Percentiles rank a stretch among this genome's conserved stretches.
Evolutionary conservation across 2,797 vertebrate species (phyloP).

Genomic region (Delichon dasypus): DNA sequence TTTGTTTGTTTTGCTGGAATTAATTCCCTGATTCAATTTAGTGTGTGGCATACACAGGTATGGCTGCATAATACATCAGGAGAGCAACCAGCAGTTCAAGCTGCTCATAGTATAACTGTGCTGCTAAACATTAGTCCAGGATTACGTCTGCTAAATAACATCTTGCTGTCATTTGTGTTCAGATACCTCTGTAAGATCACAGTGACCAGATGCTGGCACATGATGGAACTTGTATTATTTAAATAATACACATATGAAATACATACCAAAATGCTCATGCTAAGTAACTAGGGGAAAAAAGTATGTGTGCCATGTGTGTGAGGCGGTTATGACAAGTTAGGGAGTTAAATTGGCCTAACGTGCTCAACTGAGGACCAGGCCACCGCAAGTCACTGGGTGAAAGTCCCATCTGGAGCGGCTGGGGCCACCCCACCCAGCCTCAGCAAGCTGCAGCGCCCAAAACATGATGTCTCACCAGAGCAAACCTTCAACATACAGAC

Average conservation of each 20-base stretch:
- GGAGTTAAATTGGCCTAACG: not conserved
- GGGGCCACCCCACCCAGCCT: not conserved
- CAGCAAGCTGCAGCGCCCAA: not conserved
- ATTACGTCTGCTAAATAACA: not conserved
- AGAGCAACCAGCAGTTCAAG: not conserved
- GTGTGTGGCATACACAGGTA: not conserved
- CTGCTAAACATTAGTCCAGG: not conserved
- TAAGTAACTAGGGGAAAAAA: not conserved
- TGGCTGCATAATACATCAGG: not conserved
- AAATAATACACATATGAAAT: not conserved
- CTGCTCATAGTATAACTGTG: not conserved
- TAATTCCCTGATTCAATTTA: not conserved
- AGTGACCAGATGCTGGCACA: not conserved
- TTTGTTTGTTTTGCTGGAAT: not conserved
- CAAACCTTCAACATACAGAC: not conserved
- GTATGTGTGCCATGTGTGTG: fast-evolving
- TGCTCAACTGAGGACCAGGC: not conserved
- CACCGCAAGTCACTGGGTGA: not conserved
- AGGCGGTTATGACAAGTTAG: not conserved
- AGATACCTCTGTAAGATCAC: not conserved
- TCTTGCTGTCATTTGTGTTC: not conserved
- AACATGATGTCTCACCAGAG: not conserved
- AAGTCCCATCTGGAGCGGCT: not conserved
- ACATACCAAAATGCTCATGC: not conserved
- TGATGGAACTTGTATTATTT: not conserved